phyloP scores from a whole-genome alignment of 2,888 invertebrate species.

The Caenorhabditis uteleia region DNA sequence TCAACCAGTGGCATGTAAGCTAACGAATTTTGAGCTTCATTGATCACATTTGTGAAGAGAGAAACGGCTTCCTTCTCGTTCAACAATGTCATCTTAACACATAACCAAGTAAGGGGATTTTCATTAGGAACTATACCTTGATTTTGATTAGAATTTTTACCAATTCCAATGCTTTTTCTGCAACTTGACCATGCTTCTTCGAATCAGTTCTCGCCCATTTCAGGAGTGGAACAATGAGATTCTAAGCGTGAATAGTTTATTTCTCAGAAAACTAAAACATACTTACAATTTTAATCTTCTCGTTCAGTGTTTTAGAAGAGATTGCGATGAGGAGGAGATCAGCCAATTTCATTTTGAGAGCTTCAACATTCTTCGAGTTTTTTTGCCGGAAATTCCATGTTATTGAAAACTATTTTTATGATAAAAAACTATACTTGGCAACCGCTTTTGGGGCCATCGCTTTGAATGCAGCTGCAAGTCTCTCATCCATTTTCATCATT shows the following conservation, averaged over 20 bases:
- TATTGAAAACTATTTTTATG: background rate
- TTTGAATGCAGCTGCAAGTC: conserved; percentile 49
- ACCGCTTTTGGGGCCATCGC: conserved; percentile 32
- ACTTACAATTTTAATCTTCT: conserved; percentile 43
- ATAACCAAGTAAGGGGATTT: background rate
- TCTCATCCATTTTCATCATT: conserved; percentile 54
- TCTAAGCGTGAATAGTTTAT: conserved; percentile 15
- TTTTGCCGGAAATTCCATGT: conserved; percentile 13
- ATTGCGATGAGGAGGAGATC: conserved; percentile 52
- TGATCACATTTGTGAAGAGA: conserved; percentile 19
- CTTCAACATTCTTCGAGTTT: conserved; percentile 32
- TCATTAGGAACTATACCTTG: conserved; percentile 11
- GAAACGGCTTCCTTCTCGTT: conserved; percentile 12
- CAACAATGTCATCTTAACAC: conserved; percentile 12
- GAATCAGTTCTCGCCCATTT: conserved; percentile 37
- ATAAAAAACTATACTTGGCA: background rate
- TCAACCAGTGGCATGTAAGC: conserved; percentile 26
- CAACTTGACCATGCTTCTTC: conserved; percentile 31
- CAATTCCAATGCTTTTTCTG: conserved; percentile 24
- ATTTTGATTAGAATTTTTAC: conserved; percentile 27
- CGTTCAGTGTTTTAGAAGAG: conserved; percentile 38
- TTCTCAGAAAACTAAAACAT: background rate
- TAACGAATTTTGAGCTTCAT: conserved; percentile 21
- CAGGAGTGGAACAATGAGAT: conserved; percentile 46
- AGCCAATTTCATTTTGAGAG: conserved; percentile 44